Evolutionary conservation across 2,797 vertebrate genomes (phyloP).

Genomic region (Micropoecilia bifurca): DNA sequence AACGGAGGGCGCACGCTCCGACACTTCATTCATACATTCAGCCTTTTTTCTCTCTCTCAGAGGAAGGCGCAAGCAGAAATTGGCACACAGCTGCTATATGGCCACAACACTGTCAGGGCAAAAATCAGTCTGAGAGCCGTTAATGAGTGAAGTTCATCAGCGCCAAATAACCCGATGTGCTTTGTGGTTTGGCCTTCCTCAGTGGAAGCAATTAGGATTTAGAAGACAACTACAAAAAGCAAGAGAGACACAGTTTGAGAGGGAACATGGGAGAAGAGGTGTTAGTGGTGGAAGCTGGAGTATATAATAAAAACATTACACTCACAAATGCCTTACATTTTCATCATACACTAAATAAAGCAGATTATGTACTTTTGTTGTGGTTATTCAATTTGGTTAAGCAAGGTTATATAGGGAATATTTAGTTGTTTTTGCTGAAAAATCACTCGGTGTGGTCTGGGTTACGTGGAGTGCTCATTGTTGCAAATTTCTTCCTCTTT

Average conservation of each 20-base stretch:
- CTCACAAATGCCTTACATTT: conserved; percentile 77
- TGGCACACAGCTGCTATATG: conserved; percentile 55
- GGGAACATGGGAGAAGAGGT: conserved; percentile 43
- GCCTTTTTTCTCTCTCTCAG: conserved; percentile 53
- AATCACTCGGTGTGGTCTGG: conserved; percentile 46
- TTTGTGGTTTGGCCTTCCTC: conserved; percentile 76
- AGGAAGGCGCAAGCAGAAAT: conserved; percentile 65
- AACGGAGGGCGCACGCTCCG: conserved; percentile 67
- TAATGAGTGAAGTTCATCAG: conserved; percentile 63
- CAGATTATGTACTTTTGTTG: conserved; percentile 71
- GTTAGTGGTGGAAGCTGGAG: conserved; percentile 74
- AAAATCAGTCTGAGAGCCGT: conserved; percentile 43
- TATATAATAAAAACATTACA: conserved; percentile 73
- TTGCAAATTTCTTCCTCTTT: conserved; percentile 34
- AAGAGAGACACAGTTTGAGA: conserved; percentile 60
- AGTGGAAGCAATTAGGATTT: conserved; percentile 71
- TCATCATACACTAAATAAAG: conserved; percentile 81
- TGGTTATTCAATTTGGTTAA: conserved; percentile 76
- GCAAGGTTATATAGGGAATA: conserved; percentile 75
- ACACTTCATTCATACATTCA: conserved; percentile 88
- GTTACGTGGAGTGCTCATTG: conserved; percentile 46
- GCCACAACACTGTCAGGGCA: conserved; percentile 70
- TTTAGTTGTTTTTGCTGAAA: conserved; percentile 66
- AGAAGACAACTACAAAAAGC: conserved; percentile 69
- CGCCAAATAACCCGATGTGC: conserved; percentile 68